Percentiles rank a stretch among this genome's conserved stretches.
These are phyloP conservation scores for Rhabdomys pumilio DNA, from an alignment of 2,797 vertebrate genomes.

Conservation along the genomic window DNA sequence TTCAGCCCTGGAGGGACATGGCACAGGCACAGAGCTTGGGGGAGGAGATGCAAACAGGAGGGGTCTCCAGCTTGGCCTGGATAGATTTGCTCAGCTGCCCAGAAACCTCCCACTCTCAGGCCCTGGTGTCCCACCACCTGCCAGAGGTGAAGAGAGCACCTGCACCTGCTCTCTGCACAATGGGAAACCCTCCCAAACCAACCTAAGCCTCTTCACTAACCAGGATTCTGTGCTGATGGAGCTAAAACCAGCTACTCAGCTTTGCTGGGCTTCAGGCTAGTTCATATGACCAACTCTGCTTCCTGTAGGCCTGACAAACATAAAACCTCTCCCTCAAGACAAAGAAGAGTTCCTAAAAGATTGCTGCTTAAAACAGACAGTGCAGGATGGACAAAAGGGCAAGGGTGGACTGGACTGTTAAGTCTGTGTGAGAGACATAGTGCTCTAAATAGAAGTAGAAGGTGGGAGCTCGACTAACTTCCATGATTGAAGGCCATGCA, in stretches of 20 bases:
- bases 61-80: not conserved
- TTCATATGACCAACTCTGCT: not conserved
- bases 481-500: slow-evolving; percentile 23
- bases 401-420: not conserved
- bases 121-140: not conserved
- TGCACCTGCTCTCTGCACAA: not conserved
- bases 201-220: slow-evolving; percentile 7
- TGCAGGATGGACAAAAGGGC: not conserved
- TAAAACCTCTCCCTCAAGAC: not conserved
- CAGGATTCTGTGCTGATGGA: not conserved
- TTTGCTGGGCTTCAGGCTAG: slow-evolving; percentile 5
- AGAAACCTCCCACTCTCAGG: not conserved
- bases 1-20: not conserved
- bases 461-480: not conserved
- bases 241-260: slow-evolving; percentile 13
- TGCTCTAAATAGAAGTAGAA: slow-evolving; percentile 33
- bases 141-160: not conserved
- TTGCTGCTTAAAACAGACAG: slow-evolving; percentile 12
- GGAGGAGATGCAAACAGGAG: not conserved
- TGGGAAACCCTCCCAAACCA: slow-evolving; percentile 14
- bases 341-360: slow-evolving; percentile 41
- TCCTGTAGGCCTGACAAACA: not conserved
- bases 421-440: not conserved
- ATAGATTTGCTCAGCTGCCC: not conserved
- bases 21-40: not conserved